These are phyloP conservation scores for Luidia sarsii DNA, from an alignment of 53 echinoderm and acorn worm species.

Conservation along the genomic window DNA sequence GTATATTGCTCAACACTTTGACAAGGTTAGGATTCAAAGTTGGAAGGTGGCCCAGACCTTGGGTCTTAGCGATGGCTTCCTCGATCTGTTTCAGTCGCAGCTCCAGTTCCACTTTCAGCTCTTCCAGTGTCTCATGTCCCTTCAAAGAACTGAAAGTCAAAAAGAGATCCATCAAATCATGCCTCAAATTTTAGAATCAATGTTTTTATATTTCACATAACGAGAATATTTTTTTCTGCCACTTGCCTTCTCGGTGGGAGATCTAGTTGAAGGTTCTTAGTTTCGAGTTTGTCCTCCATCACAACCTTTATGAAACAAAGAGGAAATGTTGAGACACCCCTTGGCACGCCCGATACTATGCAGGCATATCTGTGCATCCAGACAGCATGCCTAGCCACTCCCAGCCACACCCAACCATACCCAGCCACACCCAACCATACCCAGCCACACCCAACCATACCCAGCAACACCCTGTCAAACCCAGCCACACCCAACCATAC, in stretches of 20 bases:
- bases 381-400: too few relatives aligned
- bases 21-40: too few relatives aligned
- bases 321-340: too few relatives aligned
- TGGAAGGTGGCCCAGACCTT: conserved; percentile 2
- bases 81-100: conserved; percentile 30
- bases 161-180: not conserved
- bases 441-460: too few relatives aligned
- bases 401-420: too few relatives aligned
- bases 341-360: too few relatives aligned
- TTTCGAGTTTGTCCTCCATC: conserved; percentile 33
- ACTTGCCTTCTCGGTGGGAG: conserved; percentile 39
- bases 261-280: conserved; percentile 29
- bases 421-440: too few relatives aligned
- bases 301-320: conserved; percentile 14
- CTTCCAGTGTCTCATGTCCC: conserved; percentile 28
- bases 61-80: conserved; percentile 22
- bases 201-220: not conserved
- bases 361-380: too few relatives aligned
- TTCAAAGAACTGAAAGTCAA: not conserved
- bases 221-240: not conserved
- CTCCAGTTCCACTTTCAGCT: conserved; percentile 32
- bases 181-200: not conserved
- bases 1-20: too few relatives aligned
- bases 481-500: too few relatives aligned
- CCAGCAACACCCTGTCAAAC: too few relatives aligned